These are phyloP conservation scores for Cheumatopsyche charites DNA, from an alignment of 1,140 invertebrate genomes.

Conservation along the genomic window DNA sequence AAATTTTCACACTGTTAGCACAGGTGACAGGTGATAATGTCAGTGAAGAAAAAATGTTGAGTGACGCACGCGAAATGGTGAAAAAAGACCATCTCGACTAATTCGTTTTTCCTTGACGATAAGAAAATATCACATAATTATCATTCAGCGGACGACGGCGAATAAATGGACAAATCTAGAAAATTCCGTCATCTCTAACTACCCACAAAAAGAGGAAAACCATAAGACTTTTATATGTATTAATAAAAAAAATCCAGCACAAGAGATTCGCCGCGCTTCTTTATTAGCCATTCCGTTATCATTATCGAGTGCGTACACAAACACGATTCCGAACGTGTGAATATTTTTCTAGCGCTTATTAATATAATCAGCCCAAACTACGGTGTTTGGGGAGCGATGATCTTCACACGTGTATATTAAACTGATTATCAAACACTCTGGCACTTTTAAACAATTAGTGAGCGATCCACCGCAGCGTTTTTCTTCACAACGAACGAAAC, in stretches of 20 bases:
- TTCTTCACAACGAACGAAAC: background rate
- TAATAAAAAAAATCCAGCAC: no score
- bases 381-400: constrained; percentile 29
- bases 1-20: constrained; percentile 15
- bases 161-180: background rate
- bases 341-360: background rate
- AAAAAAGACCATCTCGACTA: constrained; percentile 4
- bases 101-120: constrained; percentile 19
- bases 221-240: no score
- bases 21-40: constrained; percentile 24
- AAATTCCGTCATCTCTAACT: background rate
- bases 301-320: no score
- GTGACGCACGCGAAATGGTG: background rate
- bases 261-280: no score
- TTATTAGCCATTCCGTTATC: no score
- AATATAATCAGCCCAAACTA: constrained; percentile 13
- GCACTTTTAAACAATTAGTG: constrained; percentile 36
- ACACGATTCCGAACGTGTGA: no score
- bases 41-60: background rate
- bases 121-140: constrained; percentile 16
- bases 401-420: constrained; percentile 29
- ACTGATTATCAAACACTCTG: constrained; percentile 27
- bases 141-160: constrained; percentile 1
- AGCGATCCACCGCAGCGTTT: constrained; percentile 30
- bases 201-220: background rate